Percentiles rank a stretch among this genome's conserved stretches.
phyloP scores from a whole-genome alignment of 2,888 invertebrate genomes.

The Mythimna lalbum region DNA sequence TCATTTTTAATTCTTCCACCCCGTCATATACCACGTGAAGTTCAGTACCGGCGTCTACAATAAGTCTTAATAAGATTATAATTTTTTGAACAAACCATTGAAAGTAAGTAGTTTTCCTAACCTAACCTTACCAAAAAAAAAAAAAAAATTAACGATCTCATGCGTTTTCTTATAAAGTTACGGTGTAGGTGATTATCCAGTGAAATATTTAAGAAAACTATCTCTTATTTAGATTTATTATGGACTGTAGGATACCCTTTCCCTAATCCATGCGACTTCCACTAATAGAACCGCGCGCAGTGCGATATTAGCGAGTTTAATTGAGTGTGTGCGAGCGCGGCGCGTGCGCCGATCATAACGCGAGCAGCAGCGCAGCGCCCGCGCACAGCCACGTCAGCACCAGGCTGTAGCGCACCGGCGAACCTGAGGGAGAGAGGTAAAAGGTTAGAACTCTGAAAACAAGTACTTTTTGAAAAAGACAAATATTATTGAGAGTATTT shows the following conservation, averaged over 20 bases:
- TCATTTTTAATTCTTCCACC: too few relatives aligned
- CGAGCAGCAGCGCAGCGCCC: constrained; percentile 56
- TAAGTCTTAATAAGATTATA: background rate
- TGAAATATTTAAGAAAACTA: background rate
- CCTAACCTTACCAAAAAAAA: background rate
- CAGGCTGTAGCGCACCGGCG: constrained; percentile 53
- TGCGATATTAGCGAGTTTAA: constrained; percentile 66
- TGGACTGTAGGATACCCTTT: background rate
- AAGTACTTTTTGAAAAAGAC: background rate
- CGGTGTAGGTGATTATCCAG: too few relatives aligned
- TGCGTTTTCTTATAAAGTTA: too few relatives aligned
- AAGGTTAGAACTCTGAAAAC: background rate
- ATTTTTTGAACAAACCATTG: background rate
- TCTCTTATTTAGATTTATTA: background rate
- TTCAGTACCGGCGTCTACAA: too few relatives aligned
- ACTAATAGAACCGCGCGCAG: constrained; percentile 55
- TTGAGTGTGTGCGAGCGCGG: constrained; percentile 63
- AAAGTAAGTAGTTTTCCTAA: background rate
- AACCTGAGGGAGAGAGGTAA: constrained; percentile 59
- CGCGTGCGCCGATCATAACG: constrained; percentile 70
- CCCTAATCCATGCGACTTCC: background rate
- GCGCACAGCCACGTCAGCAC: constrained; percentile 65
- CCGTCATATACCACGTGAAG: too few relatives aligned
- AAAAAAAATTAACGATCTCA: too few relatives aligned
- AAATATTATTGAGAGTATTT: too few relatives aligned